Conservation (phyloP, 2,797 vertebrate genomes). For the Pseudocheirus occidentalis region DNA sequence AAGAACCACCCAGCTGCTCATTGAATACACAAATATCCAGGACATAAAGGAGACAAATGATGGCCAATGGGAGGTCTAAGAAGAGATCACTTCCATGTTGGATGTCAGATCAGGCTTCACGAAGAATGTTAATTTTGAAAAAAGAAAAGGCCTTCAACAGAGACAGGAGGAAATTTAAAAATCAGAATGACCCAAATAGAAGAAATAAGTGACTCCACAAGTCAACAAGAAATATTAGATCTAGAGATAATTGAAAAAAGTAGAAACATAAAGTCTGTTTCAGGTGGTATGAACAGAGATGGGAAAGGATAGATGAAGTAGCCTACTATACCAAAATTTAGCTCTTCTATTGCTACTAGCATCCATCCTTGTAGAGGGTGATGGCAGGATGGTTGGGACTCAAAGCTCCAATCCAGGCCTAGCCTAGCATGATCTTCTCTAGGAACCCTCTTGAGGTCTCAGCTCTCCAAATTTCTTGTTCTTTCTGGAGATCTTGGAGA, state of each 20-base stretch:
- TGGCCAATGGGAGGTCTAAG: background rate
- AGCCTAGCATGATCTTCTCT: background rate
- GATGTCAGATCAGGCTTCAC: background rate
- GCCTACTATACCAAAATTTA: background rate
- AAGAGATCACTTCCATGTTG: background rate
- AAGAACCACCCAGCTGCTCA: background rate
- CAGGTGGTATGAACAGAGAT: background rate
- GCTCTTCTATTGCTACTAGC: background rate
- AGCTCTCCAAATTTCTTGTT: background rate
- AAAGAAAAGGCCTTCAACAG: background rate
- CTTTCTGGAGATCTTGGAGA: background rate
- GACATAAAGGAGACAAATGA: background rate
- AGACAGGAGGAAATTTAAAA: background rate
- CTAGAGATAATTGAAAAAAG: background rate
- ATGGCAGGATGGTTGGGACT: background rate
- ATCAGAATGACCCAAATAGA: background rate
- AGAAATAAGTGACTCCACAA: background rate
- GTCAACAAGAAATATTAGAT: background rate
- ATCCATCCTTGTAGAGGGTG: background rate
- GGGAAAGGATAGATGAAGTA: background rate
- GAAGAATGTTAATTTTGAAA: background rate
- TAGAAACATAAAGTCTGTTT: background rate
- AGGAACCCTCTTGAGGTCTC: background rate
- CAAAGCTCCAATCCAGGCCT: background rate
- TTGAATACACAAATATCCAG: background rate